Percentiles rank a stretch among this genome's conserved stretches.
Conservation (phyloP, 2,797 vertebrate genomes). For the Taenioides sp. region DNA sequence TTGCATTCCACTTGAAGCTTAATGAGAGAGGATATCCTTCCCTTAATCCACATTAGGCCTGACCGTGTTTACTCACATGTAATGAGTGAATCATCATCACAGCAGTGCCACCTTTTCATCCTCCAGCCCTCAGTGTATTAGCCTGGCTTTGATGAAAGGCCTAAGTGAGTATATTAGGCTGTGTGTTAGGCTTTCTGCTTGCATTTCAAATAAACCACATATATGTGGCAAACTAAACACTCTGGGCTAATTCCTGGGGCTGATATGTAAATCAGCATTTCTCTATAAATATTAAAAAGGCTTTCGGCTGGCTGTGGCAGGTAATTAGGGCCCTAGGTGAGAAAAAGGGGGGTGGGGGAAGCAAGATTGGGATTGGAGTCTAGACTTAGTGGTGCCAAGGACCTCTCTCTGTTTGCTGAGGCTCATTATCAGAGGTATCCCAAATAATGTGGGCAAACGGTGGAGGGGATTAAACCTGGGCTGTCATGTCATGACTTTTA, state of each 20-base stretch:
- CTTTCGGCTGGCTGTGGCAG: constrained; percentile 50
- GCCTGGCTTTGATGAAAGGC: constrained; percentile 67
- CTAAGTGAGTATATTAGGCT: constrained; percentile 61
- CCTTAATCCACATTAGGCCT: constrained; percentile 63
- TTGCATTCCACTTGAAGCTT: constrained; percentile 26
- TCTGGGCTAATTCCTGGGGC: constrained; percentile 50
- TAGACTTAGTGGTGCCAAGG: constrained; percentile 75
- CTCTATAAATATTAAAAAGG: constrained; percentile 72
- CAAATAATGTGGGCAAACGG: constrained; percentile 55
- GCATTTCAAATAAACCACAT: constrained; percentile 72
- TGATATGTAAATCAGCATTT: constrained; percentile 61
- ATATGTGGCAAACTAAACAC: constrained; percentile 72
- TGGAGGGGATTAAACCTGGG: constrained; percentile 16
- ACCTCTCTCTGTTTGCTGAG: constrained; percentile 54
- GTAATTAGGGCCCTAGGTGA: constrained; percentile 60
- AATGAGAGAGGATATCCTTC: constrained; percentile 30
- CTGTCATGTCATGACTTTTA: constrained; percentile 1
- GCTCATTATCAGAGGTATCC: constrained; percentile 55
- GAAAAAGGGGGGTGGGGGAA: constrained; percentile 24
- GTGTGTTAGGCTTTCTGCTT: constrained; percentile 52
- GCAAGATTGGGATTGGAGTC: constrained; percentile 51
- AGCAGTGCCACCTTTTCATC: constrained; percentile 67
- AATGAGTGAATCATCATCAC: constrained; percentile 77
- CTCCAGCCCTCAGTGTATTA: constrained; percentile 57
- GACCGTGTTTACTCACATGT: constrained; percentile 70